Percentiles rank a stretch among this genome's conserved stretches.
Evolutionary conservation across 2,797 vertebrate species (phyloP).

Genomic region (Alectoris magna): DNA sequence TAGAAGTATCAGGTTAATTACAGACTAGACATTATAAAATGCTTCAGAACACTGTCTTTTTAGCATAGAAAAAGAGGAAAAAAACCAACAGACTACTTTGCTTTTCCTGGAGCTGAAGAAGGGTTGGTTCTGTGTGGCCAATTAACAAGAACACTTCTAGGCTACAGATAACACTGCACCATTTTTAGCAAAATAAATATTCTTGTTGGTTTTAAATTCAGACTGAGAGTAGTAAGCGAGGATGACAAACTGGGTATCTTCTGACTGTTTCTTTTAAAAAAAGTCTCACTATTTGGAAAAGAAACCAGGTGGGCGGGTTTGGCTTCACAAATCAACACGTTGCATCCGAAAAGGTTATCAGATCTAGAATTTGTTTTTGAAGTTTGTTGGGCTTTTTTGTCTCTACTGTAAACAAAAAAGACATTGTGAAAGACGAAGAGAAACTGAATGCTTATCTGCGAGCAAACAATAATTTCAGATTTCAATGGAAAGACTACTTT

Average conservation of each 20-base stretch:
- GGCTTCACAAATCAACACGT: neutral
- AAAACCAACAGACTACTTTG: accelerated
- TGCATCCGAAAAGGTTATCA: neutral
- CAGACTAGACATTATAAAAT: neutral
- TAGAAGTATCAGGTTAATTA: neutral
- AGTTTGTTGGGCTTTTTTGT: neutral
- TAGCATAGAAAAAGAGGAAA: neutral
- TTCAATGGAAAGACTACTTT: neutral
- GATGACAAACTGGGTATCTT: neutral
- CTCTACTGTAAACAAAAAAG: neutral
- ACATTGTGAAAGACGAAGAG: neutral
- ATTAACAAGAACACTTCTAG: neutral
- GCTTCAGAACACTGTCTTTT: neutral
- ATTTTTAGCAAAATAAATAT: neutral
- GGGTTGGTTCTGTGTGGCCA: neutral
- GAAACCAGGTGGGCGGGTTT: neutral
- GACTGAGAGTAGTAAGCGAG: neutral
- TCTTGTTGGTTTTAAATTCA: neutral
- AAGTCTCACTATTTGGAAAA: neutral
- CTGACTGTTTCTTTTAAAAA: neutral
- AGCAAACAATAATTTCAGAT: neutral
- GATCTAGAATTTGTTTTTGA: neutral
- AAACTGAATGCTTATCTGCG: neutral
- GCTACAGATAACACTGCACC: neutral
- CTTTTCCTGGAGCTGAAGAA: neutral